A percentile compares a stretch with the other conserved stretches of the same genome.
phyloP scores from a whole-genome alignment of 1,140 invertebrate genomes.

The Melanaphis sacchari region DNA sequence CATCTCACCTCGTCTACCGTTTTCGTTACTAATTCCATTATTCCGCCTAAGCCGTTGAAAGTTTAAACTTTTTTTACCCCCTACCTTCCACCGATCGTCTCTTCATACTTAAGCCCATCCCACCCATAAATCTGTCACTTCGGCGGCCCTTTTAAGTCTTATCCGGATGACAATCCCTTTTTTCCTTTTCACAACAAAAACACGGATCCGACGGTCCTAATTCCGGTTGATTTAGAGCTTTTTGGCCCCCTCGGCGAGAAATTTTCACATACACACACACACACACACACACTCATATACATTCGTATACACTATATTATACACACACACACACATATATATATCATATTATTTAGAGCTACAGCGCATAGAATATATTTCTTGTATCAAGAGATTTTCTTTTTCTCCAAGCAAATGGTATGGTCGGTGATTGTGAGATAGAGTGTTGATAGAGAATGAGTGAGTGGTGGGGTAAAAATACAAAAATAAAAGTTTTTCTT shows the following conservation, averaged over 20 bases:
- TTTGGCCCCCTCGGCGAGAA: conserved; percentile 37
- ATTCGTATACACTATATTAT: not conserved
- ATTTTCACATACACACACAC: conserved; percentile 33
- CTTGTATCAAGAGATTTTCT: conserved; percentile 7
- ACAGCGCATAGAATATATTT: not conserved
- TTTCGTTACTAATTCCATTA: conserved; percentile 50
- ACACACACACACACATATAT: not conserved
- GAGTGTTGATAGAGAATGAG: not conserved
- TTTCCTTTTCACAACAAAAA: conserved; percentile 54
- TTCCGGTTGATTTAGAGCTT: conserved; percentile 57
- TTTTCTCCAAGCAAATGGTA: conserved; percentile 18
- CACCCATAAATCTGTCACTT: conserved; percentile 55
- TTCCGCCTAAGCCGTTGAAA: conserved; percentile 41
- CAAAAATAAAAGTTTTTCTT: conserved; percentile 45
- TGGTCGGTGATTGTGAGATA: not conserved
- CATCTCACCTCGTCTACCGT: not conserved
- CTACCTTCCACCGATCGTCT: not conserved
- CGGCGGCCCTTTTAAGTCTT: conserved; percentile 51
- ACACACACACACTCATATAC: not conserved
- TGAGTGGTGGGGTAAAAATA: not conserved
- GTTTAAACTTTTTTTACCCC: conserved; percentile 47
- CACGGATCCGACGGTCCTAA: conserved; percentile 49
- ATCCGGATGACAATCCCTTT: conserved; percentile 57
- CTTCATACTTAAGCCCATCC: conserved; percentile 36
- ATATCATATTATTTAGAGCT: conserved; percentile 2